Conservation (phyloP, 2,113 vertebrate genomes). For the Nettapus auritus region DNA sequence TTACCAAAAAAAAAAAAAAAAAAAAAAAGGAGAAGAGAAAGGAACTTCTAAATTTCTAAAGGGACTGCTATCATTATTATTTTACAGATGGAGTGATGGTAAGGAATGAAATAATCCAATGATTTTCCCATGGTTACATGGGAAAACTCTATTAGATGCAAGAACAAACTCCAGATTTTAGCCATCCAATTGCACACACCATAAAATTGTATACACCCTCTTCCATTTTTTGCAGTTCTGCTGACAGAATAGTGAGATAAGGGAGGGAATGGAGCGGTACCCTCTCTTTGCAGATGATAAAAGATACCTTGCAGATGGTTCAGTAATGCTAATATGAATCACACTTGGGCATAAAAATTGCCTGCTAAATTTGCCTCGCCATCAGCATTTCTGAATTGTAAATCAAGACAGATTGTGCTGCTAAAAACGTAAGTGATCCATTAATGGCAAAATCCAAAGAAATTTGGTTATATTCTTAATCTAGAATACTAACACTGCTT, state of each 20-base stretch:
- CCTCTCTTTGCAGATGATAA: constrained; percentile 22
- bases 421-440: constrained; percentile 20
- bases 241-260: not conserved
- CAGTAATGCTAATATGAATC: constrained; percentile 52
- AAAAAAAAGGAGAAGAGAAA: not conserved
- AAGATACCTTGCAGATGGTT: constrained; percentile 57
- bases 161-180: not conserved
- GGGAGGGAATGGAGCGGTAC: not conserved
- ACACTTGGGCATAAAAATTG: constrained; percentile 28
- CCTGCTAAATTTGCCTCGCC: constrained; percentile 56
- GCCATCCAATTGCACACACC: not conserved
- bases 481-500: not conserved
- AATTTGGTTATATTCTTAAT: not conserved
- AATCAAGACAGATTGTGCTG: constrained; percentile 40
- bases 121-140: not conserved
- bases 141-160: not conserved
- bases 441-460: constrained; percentile 31
- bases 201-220: not conserved
- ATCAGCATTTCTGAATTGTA: constrained; percentile 32
- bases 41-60: not conserved
- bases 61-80: not conserved
- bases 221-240: not conserved
- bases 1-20: not conserved
- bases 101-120: constrained; percentile 13
- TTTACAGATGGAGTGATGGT: not conserved